Evolutionary conservation across 2,888 invertebrate species (phyloP).

Genomic region (Cinara cedri): DNA sequence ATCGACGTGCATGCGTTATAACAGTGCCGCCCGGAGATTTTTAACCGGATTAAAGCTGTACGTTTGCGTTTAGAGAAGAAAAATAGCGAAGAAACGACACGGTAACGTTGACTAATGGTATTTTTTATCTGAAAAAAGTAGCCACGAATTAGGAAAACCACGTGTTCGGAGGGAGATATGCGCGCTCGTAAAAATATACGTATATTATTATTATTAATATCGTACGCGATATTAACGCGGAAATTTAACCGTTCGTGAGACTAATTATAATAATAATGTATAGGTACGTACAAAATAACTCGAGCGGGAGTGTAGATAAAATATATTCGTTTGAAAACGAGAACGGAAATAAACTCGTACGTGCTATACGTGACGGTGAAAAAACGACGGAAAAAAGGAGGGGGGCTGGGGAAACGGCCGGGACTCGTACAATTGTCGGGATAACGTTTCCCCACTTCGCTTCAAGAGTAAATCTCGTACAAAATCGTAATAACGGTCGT

Average conservation of each 20-base stretch:
- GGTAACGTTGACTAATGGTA: slow-evolving; percentile 7
- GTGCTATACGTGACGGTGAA: too few relatives aligned
- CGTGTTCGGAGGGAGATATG: background rate
- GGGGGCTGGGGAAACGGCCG: too few relatives aligned
- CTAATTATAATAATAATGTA: background rate
- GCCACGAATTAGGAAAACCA: background rate
- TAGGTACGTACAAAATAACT: background rate
- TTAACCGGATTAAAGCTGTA: background rate
- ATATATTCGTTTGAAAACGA: background rate
- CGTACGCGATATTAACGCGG: too few relatives aligned
- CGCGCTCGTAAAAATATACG: background rate
- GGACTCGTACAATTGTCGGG: too few relatives aligned
- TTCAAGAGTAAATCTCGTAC: too few relatives aligned
- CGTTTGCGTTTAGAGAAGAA: background rate
- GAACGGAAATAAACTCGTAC: background rate
- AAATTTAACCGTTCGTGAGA: background rate
- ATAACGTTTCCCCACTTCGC: too few relatives aligned
- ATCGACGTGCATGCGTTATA: too few relatives aligned
- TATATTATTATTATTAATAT: background rate
- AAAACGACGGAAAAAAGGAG: background rate
- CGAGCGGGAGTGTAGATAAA: background rate
- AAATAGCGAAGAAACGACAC: background rate
- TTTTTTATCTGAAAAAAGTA: background rate
- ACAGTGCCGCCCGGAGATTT: background rate
- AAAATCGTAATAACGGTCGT: too few relatives aligned